A percentile compares a stretch with the other conserved stretches of the same genome.
Evolutionary conservation across 2,113 vertebrate species (phyloP).

Genomic region (Ancistrus triradiatus): DNA sequence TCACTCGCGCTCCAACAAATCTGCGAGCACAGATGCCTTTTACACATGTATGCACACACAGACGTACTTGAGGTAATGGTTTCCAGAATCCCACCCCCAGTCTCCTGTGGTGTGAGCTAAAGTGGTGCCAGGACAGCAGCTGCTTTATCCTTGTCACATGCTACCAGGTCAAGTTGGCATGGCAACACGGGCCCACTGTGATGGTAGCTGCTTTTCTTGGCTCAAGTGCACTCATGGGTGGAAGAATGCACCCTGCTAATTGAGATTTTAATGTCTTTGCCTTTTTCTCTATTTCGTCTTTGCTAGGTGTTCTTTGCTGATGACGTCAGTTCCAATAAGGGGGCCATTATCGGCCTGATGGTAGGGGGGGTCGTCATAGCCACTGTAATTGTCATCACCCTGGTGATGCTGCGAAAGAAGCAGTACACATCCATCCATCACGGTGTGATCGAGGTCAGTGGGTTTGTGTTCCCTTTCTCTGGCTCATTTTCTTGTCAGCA

Average conservation of each 20-base stretch:
- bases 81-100: neutral
- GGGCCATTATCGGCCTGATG: slow-evolving; percentile 97
- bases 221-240: slow-evolving; percentile 16
- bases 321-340: slow-evolving; percentile 95
- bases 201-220: slow-evolving; percentile 13
- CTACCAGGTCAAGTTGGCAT: slow-evolving; percentile 60
- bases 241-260: slow-evolving; percentile 30
- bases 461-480: neutral
- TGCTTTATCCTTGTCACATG: slow-evolving; percentile 48
- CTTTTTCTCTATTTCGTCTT: neutral
- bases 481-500: too few species aligned
- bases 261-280: neutral
- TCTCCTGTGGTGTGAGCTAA: slow-evolving; percentile 34
- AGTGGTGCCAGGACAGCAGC: slow-evolving; percentile 5
- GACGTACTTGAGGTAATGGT: too few species aligned
- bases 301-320: slow-evolving; percentile 91
- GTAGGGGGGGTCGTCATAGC: slow-evolving; percentile 98
- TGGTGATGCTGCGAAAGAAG: slow-evolving; percentile 99
- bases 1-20: too few species aligned
- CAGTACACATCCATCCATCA: slow-evolving; percentile 98
- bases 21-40: too few species aligned
- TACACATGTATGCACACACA: neutral
- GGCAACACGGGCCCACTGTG: slow-evolving; percentile 53
- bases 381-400: slow-evolving; percentile 95
- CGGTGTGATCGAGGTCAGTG: slow-evolving; percentile 82